A percentile compares a stretch with the other conserved stretches of the same genome.
Evolutionary conservation across 2,888 invertebrate genomes (phyloP).

Genomic region (Himalopsyche kuldschensis): DNA sequence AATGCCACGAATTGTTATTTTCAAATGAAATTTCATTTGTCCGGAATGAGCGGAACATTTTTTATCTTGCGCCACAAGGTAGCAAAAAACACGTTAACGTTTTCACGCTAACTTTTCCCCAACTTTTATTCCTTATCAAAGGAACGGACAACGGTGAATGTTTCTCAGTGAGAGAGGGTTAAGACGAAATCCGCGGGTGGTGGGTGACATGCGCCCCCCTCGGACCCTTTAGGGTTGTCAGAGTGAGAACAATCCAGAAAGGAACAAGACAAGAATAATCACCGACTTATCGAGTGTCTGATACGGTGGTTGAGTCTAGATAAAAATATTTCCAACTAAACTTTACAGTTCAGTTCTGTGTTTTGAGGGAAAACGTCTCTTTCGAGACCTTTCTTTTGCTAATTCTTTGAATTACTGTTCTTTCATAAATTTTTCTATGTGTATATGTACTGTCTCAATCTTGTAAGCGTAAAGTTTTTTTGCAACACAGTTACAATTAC

Average conservation of each 20-base stretch:
- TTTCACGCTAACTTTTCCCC: constrained; percentile 26
- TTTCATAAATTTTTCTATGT: background rate
- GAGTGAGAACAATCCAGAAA: constrained; percentile 4
- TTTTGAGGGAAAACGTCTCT: background rate
- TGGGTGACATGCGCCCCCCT: background rate
- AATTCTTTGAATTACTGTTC: background rate
- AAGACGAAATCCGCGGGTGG: background rate
- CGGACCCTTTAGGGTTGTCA: background rate
- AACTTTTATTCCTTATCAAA: constrained; percentile 36
- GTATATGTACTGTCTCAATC: no score
- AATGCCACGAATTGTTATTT: no score
- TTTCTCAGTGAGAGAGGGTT: constrained; percentile 7
- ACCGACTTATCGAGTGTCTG: constrained; percentile 38
- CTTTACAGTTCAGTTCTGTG: background rate
- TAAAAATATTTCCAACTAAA: background rate
- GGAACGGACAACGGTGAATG: constrained; percentile 29
- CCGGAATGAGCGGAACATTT: background rate
- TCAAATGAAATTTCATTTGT: no score
- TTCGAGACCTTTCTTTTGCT: background rate
- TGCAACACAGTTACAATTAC: no score
- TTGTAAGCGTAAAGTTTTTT: no score
- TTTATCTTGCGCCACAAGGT: background rate
- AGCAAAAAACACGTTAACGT: constrained; percentile 29
- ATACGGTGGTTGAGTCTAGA: constrained; percentile 11
- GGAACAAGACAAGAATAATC: constrained; percentile 35